Evolutionary conservation across 1,140 invertebrate species (phyloP).

Genomic region (Diuraphis noxia): DNA sequence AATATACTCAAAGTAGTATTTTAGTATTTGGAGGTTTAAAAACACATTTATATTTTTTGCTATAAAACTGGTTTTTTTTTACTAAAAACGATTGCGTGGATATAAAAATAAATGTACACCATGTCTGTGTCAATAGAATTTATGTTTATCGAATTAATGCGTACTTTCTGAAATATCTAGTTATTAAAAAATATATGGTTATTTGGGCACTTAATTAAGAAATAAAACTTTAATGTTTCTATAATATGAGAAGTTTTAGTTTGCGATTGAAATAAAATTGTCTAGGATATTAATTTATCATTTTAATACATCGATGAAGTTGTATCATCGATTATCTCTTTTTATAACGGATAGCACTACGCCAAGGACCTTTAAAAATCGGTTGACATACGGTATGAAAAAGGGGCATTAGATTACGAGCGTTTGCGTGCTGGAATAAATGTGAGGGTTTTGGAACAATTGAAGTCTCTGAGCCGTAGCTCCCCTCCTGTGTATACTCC

Average conservation of each 20-base stretch:
- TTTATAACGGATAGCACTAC: neutral
- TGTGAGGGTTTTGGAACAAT: slow-evolving; percentile 38
- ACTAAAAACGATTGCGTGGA: neutral
- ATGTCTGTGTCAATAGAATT: neutral
- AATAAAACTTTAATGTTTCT: slow-evolving; percentile 1
- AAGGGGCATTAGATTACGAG: slow-evolving; percentile 25
- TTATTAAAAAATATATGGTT: neutral
- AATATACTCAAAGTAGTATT: too few relatives aligned
- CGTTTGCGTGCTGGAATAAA: slow-evolving; percentile 6
- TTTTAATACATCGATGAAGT: neutral
- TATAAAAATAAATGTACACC: neutral
- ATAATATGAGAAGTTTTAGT: neutral
- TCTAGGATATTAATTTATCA: neutral
- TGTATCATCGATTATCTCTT: neutral
- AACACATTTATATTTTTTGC: slow-evolving; percentile 7
- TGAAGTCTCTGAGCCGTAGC: slow-evolving; percentile 25
- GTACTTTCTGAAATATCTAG: neutral
- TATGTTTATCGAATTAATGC: neutral
- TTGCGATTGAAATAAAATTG: neutral
- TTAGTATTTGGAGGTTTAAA: neutral
- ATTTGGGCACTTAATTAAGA: neutral
- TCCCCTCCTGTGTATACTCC: slow-evolving; percentile 20
- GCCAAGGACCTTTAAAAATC: slow-evolving; percentile 8
- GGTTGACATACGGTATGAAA: slow-evolving; percentile 20
- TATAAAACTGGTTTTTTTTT: slow-evolving; percentile 37